A percentile compares a stretch with the other conserved stretches of the same genome.
These are phyloP conservation scores for Eunapius fragilis DNA, from an alignment of 37 sponge, comb jelly and placozoan genomes.

Conservation along the genomic window DNA sequence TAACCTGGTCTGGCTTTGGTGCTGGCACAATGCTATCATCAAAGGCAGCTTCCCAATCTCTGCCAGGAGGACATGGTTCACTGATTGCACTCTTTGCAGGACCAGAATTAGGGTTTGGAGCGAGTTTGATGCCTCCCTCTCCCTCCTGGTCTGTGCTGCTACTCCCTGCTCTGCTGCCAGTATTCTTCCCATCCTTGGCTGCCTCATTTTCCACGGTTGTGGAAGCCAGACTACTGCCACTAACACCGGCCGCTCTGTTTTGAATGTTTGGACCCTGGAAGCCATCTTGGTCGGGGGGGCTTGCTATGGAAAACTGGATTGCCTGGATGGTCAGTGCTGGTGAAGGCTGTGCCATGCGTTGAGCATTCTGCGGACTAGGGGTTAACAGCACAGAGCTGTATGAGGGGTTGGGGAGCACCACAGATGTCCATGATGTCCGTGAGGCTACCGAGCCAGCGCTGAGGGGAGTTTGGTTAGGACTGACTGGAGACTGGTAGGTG, in stretches of 20 bases:
- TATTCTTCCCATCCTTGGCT: neutral
- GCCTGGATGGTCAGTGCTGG: neutral
- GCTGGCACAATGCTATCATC: neutral
- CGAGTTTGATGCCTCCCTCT: too few relatives aligned
- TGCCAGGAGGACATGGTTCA: neutral
- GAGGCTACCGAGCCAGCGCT: neutral
- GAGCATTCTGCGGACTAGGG: neutral
- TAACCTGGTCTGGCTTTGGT: neutral
- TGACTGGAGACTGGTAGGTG: neutral
- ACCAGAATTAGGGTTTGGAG: neutral
- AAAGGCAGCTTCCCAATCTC: neutral
- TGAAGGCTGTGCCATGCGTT: neutral
- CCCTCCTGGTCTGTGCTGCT: too few relatives aligned
- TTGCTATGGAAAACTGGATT: neutral
- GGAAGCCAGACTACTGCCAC: neutral
- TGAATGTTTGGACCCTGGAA: neutral
- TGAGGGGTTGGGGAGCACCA: neutral
- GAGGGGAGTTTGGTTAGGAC: neutral
- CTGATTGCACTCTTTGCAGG: neutral
- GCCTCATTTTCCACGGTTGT: neutral
- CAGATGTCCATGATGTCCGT: neutral
- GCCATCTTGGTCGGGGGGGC: neutral
- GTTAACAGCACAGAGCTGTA: neutral
- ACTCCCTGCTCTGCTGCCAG: too few relatives aligned
- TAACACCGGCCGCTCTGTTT: neutral